Evolutionary conservation across 1,140 invertebrate species (phyloP).

Genomic region (Xylocopa sonorina): DNA sequence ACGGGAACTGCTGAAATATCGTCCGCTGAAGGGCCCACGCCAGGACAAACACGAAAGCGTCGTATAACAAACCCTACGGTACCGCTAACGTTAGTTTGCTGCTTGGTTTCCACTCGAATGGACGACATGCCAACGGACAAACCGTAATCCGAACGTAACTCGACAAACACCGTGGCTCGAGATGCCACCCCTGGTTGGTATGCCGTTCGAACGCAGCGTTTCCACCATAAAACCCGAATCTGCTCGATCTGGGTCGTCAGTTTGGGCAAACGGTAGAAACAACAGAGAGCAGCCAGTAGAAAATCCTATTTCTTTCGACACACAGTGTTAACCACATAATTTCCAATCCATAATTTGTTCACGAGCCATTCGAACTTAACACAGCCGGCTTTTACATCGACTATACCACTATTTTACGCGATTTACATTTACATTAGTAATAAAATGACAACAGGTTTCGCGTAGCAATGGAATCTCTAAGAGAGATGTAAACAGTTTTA

Average conservation of each 20-base stretch:
- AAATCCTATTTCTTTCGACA: background rate
- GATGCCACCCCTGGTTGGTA: constrained; percentile 36
- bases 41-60: constrained; percentile 48
- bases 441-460: no score
- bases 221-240: constrained; percentile 33
- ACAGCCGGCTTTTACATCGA: no score
- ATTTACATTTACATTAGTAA: no score
- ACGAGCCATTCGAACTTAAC: no score
- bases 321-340: no score
- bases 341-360: no score
- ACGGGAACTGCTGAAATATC: background rate
- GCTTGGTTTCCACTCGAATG: constrained; percentile 38
- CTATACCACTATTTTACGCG: no score
- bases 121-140: constrained; percentile 46
- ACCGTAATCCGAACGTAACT: constrained; percentile 61
- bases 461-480: no score
- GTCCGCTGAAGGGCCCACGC: background rate
- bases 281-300: background rate
- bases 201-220: constrained; percentile 29
- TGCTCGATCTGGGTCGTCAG: constrained; percentile 1
- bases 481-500: no score
- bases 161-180: constrained; percentile 52
- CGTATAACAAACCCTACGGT: constrained; percentile 28
- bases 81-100: constrained; percentile 47
- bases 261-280: background rate